Evolutionary conservation across 2,888 invertebrate genomes (phyloP).

Genomic region (Gari tellinella): DNA sequence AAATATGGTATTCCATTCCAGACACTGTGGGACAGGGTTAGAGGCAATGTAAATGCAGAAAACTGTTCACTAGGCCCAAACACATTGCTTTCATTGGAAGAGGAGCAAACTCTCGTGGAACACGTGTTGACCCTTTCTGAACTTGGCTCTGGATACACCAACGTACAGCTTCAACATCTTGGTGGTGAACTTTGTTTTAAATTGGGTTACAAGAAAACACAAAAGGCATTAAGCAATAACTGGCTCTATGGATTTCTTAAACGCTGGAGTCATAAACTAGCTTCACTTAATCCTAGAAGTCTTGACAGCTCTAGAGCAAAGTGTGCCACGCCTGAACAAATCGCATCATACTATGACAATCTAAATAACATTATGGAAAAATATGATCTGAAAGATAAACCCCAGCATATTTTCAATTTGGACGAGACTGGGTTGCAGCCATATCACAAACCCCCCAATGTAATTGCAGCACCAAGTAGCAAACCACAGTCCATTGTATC

Average conservation of each 20-base stretch:
- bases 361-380: conserved; percentile 8
- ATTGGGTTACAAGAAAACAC: too few relatives aligned
- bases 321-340: conserved; percentile 10
- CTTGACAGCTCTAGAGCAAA: conserved; percentile 7
- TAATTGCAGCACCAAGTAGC: conserved; percentile 16
- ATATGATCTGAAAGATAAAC: too few relatives aligned
- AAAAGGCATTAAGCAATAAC: not conserved
- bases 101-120: conserved; percentile 14
- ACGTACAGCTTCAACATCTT: conserved; percentile 9
- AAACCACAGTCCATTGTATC: conserved; percentile 9
- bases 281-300: conserved; percentile 19
- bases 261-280: too few relatives aligned
- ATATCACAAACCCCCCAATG: too few relatives aligned
- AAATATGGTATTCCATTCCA: too few relatives aligned
- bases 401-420: conserved; percentile 30
- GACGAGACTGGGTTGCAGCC: conserved; percentile 48
- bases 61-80: not conserved
- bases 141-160: conserved; percentile 30
- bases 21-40: too few relatives aligned
- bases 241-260: conserved; percentile 32
- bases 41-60: not conserved
- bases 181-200: conserved; percentile 4
- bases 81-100: conserved; percentile 13
- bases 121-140: conserved; percentile 31
- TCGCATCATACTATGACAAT: conserved; percentile 16